phyloP scores from a whole-genome alignment of 2,113 vertebrate species.

The Geococcyx californianus region DNA sequence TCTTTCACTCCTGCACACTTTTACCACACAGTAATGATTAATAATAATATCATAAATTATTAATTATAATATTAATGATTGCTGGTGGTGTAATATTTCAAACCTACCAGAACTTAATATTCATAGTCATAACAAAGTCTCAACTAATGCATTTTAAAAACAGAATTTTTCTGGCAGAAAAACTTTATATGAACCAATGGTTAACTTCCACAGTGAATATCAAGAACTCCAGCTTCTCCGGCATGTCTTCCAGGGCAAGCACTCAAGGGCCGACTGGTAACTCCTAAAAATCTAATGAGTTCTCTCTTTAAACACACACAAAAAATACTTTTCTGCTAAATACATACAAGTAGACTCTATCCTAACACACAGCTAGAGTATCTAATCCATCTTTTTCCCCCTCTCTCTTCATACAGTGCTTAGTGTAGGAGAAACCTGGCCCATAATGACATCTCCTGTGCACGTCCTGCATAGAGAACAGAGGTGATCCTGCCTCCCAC shows the following conservation, averaged over 20 bases:
- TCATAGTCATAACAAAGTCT: neutral
- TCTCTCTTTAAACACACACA: neutral
- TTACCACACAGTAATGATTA: neutral
- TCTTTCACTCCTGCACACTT: neutral
- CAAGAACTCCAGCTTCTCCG: neutral
- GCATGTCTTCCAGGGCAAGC: neutral
- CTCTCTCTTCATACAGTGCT: neutral
- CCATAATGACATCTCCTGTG: neutral
- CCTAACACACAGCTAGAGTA: neutral
- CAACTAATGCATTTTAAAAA: neutral
- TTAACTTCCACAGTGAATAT: neutral
- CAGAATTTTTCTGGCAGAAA: neutral
- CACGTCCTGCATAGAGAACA: neutral
- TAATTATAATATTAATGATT: neutral
- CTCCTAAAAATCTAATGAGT: neutral
- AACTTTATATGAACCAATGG: neutral
- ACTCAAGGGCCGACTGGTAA: neutral
- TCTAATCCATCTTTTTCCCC: neutral
- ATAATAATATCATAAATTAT: no score
- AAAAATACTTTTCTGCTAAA: neutral
- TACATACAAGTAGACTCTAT: neutral
- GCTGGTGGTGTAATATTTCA: neutral
- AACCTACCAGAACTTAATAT: neutral
- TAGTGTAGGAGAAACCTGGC: neutral
- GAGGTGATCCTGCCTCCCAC: neutral